A percentile compares a stretch with the other conserved stretches of the same genome.
Conservation (phyloP, 2,888 invertebrate species). For the Papilio protenor region DNA sequence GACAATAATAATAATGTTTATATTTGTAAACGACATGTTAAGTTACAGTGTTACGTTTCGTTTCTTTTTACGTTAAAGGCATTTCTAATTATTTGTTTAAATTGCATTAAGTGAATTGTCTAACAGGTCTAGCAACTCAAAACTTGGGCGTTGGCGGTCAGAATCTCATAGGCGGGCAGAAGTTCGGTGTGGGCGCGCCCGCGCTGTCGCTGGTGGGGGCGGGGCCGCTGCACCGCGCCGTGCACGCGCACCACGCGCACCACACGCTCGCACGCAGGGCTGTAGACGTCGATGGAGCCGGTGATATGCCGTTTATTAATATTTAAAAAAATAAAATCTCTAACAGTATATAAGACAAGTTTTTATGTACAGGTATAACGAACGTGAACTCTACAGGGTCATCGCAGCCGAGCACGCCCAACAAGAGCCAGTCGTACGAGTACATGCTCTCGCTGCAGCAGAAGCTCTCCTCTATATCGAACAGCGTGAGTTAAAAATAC, state of each 20-base stretch:
- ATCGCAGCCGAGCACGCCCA: slow-evolving; percentile 85
- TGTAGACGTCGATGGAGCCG: slow-evolving; percentile 69
- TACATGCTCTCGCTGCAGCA: slow-evolving; percentile 89
- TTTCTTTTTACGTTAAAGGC: background rate
- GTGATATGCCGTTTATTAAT: slow-evolving; percentile 46
- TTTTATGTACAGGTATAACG: slow-evolving; percentile 62
- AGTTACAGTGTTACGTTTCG: background rate
- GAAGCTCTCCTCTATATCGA: slow-evolving; percentile 86
- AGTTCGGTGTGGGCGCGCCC: slow-evolving; percentile 59
- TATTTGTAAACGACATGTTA: background rate
- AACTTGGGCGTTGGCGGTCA: slow-evolving; percentile 63
- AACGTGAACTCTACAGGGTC: slow-evolving; percentile 79
- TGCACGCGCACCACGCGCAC: slow-evolving; percentile 67
- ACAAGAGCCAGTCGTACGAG: slow-evolving; percentile 86
- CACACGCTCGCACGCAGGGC: slow-evolving; percentile 73
- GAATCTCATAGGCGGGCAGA: slow-evolving; percentile 59
- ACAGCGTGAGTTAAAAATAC: slow-evolving; percentile 74
- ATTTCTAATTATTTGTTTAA: background rate
- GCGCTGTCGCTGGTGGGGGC: slow-evolving; percentile 71
- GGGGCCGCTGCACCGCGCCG: slow-evolving; percentile 63
- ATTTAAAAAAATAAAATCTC: background rate
- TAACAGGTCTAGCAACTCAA: slow-evolving; percentile 69
- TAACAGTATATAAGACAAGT: background rate
- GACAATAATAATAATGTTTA: background rate
- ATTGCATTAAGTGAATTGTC: background rate